phyloP scores from a whole-genome alignment of 2,797 vertebrate genomes.

The Channa striata region DNA sequence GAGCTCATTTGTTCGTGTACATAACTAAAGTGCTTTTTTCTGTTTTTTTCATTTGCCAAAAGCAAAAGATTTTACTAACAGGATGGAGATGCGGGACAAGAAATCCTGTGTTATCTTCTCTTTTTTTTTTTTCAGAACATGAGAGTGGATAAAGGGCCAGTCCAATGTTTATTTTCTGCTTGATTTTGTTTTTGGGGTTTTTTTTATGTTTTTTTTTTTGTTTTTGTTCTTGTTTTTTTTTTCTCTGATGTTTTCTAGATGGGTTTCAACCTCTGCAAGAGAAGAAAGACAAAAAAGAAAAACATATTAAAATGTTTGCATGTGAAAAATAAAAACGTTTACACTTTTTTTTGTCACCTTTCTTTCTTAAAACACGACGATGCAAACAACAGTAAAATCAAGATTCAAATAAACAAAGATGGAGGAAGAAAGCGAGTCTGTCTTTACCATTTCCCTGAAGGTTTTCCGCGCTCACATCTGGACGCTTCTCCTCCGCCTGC shows the following conservation, averaged over 20 bases:
- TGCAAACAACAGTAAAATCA: too few species aligned
- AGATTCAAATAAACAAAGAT: not conserved
- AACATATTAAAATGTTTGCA: not conserved
- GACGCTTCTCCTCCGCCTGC: constrained; percentile 90
- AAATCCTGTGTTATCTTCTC: constrained; percentile 64
- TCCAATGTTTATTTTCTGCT: constrained; percentile 65
- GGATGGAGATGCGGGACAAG: constrained; percentile 79
- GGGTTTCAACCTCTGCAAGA: constrained; percentile 67
- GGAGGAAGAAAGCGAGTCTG: not conserved
- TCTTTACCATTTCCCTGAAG: constrained; percentile 78
- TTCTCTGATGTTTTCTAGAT: constrained; percentile 65
- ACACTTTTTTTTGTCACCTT: too few species aligned
- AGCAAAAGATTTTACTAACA: constrained; percentile 78
- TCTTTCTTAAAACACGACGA: too few species aligned
- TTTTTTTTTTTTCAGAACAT: constrained; percentile 67
- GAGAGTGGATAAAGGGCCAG: constrained; percentile 75
- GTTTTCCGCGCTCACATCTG: constrained; percentile 77
- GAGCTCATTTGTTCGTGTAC: constrained; percentile 80
- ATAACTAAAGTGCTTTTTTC: constrained; percentile 84
- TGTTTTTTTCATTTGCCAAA: constrained; percentile 70
- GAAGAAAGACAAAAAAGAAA: constrained; percentile 27
- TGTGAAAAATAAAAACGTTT: too few species aligned
- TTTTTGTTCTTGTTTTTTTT: constrained; percentile 67
- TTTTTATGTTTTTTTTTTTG: constrained; percentile 61
- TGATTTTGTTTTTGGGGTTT: constrained; percentile 58